Conservation (phyloP, 2,888 invertebrate species). For the Cephus nigrinus region DNA sequence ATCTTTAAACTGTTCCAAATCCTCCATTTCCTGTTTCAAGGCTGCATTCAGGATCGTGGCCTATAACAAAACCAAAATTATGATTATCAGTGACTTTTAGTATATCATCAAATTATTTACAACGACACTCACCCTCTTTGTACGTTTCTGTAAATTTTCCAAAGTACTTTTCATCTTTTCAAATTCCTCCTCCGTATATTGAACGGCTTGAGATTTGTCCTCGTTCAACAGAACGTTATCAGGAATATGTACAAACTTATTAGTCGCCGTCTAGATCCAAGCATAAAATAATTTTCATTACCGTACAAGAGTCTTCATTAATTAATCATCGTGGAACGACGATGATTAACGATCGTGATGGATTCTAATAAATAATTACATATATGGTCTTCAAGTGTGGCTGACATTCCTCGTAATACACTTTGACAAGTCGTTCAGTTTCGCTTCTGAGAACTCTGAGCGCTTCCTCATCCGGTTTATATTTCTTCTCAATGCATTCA, state of each 20-base stretch:
- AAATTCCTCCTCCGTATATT: constrained; percentile 40
- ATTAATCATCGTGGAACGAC: not conserved
- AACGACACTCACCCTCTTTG: constrained; percentile 33
- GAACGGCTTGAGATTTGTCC: constrained; percentile 42
- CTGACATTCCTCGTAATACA: constrained; percentile 34
- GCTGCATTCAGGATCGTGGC: constrained; percentile 42
- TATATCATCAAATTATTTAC: not conserved
- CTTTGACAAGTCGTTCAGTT: constrained; percentile 34
- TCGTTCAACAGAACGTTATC: constrained; percentile 44
- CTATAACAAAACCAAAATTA: constrained; percentile 32
- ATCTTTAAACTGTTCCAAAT: constrained; percentile 31
- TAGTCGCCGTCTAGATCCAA: constrained; percentile 34
- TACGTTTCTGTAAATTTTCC: constrained; percentile 36
- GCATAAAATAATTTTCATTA: not conserved
- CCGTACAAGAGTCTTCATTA: not conserved
- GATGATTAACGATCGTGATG: not conserved
- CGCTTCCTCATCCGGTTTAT: constrained; percentile 33
- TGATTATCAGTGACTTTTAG: not conserved
- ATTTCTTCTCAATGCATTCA: constrained; percentile 37
- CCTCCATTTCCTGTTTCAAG: constrained; percentile 43
- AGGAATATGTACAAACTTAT: constrained; percentile 42
- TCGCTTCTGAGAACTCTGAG: constrained; percentile 29
- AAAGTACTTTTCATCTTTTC: constrained; percentile 31
- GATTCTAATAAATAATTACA: constrained; percentile 36
- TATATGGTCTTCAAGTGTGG: constrained; percentile 42